These are phyloP conservation scores for Drosophila stalkeri DNA, from an alignment of 2,888 invertebrate genomes.

Conservation along the genomic window DNA sequence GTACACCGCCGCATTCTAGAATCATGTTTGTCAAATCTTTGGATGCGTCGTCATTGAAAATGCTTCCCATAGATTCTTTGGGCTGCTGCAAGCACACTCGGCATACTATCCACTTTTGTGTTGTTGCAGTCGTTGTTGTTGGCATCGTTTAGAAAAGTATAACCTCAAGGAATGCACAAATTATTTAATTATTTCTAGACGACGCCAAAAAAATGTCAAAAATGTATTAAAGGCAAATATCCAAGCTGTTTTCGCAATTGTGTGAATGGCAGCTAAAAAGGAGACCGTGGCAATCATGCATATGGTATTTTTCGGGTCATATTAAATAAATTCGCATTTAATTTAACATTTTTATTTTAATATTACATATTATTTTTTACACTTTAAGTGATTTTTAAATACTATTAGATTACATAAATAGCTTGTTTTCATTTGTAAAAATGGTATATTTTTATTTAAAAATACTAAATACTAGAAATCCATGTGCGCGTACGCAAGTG, in stretches of 20 bases:
- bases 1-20: conserved; percentile 82
- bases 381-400: background rate
- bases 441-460: background rate
- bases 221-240: conserved; percentile 38
- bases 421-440: too few relatives aligned
- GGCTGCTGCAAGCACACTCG: conserved; percentile 81
- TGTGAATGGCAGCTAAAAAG: conserved; percentile 53
- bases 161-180: conserved; percentile 18
- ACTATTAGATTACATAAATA: background rate
- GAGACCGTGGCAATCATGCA: conserved; percentile 24
- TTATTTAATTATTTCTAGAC: conserved; percentile 30
- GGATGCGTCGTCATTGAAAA: conserved; percentile 77
- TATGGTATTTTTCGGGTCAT: conserved; percentile 16
- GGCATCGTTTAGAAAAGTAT: conserved; percentile 43
- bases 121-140: conserved; percentile 45
- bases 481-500: conserved; percentile 7
- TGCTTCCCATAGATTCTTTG: conserved; percentile 77
- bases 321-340: background rate
- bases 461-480: conserved; percentile 34
- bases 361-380: background rate
- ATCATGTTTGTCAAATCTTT: conserved; percentile 83
- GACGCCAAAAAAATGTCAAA: conserved; percentile 58
- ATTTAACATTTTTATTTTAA: background rate
- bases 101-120: conserved; percentile 82
- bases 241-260: conserved; percentile 55